Base-by-base conservation (phyloP, 2,113 vertebrate species). In the Cariama cristata region DNA sequence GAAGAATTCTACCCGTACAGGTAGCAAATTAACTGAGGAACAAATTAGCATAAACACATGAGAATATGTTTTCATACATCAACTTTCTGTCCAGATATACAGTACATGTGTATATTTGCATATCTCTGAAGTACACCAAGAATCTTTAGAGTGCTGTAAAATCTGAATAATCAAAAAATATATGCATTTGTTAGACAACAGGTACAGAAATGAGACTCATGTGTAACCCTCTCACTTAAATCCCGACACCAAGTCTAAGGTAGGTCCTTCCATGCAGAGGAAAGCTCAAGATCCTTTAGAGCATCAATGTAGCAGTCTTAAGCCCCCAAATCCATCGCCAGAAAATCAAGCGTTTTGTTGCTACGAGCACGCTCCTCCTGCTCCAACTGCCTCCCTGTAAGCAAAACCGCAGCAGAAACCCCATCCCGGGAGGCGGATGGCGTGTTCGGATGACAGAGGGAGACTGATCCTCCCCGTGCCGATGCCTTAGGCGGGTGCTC, bases 91-190 rank as follows among this genome's bases (percentile, higher is more conserved):
- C 28, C 13, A 18, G 26, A 24, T 23, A 18, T 3, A 15, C 21
- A 47, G 26, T 3, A 4, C 4, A 1, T 3, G 17, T 15, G 5
- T 40, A 4, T 19, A 40, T 56, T 23, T 28, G 5, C 16, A 2
- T 1, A 2, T 49, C 21, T 53, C 44, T 2, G 0, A 60, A 90
- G 14, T 5, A 32, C 10, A 13, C 17, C 0, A 0, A 0, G 0
- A 44, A 23, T 42, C 6, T 38, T 49, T 17, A 55, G 33, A 11
- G 32, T 2, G 5, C 16, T 3, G 20, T 24, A 28, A 80, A 66
- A 69, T 4, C 33, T 14, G 21, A 64, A 58, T 50, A 22, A 13
- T 8, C 5, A 6, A 52, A 94, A 75, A 64, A 35, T 1, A 18
- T 0, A 20, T 3, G 1, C 4, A 55, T 56, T 58, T 68, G 1